Conservation (phyloP, 2,113 vertebrate species). For the Ptyas mucosa region DNA sequence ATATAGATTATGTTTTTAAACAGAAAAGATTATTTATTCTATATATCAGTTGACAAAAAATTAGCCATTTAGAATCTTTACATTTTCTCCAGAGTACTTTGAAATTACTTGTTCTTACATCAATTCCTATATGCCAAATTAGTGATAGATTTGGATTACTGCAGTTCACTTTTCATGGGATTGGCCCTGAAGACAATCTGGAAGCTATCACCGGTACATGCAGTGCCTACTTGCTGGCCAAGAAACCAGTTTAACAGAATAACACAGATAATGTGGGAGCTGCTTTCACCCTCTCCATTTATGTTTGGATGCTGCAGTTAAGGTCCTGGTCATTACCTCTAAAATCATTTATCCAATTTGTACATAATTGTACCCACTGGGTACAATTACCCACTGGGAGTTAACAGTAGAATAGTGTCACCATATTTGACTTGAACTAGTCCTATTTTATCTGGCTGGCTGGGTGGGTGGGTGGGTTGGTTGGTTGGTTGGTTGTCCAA, state of each 20-base stretch:
- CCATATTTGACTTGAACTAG: no score
- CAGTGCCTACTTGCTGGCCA: background rate
- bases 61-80: background rate
- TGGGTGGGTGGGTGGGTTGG: no score
- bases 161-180: background rate
- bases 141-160: background rate
- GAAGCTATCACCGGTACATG: background rate
- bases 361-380: no score
- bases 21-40: background rate
- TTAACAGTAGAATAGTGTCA: background rate
- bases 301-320: background rate
- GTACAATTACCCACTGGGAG: no score
- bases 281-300: background rate
- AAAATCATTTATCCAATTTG: background rate
- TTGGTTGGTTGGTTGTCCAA: background rate
- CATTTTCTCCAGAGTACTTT: background rate
- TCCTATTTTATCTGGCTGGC: no score
- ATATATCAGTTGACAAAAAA: background rate
- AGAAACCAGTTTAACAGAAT: background rate
- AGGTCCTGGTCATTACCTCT: background rate
- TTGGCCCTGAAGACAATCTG: background rate
- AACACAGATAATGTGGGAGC: background rate
- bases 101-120: background rate
- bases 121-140: background rate
- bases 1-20: background rate